Conservation (phyloP, 2,113 vertebrate genomes). For the Nanorana parkeri region DNA sequence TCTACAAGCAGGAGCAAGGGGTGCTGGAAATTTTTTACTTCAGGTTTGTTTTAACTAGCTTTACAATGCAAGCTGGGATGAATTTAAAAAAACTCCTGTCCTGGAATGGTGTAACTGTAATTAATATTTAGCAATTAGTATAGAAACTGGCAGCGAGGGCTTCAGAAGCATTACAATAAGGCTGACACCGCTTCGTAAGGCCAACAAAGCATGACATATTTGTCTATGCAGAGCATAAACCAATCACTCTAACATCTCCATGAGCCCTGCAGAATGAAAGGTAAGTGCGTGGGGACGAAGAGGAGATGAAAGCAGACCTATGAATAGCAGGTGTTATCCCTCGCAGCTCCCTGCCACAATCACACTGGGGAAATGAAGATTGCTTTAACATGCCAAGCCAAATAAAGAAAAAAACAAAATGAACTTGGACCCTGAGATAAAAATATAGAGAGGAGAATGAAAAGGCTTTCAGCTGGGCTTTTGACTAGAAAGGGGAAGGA, state of each 20-base stretch:
- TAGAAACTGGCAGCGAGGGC: neutral
- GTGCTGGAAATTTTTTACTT: no score
- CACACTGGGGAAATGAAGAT: slow-evolving; percentile 74
- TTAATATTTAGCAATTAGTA: slow-evolving; percentile 27
- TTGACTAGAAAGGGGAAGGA: slow-evolving; percentile 67
- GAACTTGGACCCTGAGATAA: slow-evolving; percentile 68
- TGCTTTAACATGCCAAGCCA: slow-evolving; percentile 70
- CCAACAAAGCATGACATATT: slow-evolving; percentile 53
- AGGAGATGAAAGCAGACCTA: slow-evolving; percentile 72
- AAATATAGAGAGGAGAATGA: slow-evolving; percentile 74
- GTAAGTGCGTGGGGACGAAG: slow-evolving; percentile 67
- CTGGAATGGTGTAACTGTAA: slow-evolving; percentile 6
- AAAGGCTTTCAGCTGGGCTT: slow-evolving; percentile 70
- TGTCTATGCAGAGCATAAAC: slow-evolving; percentile 53
- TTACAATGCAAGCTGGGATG: neutral
- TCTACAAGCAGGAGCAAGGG: no score
- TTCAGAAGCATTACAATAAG: slow-evolving; percentile 20
- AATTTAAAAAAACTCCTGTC: neutral
- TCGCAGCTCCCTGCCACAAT: slow-evolving; percentile 75
- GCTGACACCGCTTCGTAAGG: slow-evolving; percentile 19
- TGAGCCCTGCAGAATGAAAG: slow-evolving; percentile 72
- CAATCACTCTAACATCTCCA: slow-evolving; percentile 52
- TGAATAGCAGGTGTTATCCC: slow-evolving; percentile 72
- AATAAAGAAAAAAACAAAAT: slow-evolving; percentile 64
- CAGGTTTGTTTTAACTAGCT: no score